Base-by-base conservation (phyloP, 2,797 vertebrate genomes). In the Eulemur coronatus region DNA sequence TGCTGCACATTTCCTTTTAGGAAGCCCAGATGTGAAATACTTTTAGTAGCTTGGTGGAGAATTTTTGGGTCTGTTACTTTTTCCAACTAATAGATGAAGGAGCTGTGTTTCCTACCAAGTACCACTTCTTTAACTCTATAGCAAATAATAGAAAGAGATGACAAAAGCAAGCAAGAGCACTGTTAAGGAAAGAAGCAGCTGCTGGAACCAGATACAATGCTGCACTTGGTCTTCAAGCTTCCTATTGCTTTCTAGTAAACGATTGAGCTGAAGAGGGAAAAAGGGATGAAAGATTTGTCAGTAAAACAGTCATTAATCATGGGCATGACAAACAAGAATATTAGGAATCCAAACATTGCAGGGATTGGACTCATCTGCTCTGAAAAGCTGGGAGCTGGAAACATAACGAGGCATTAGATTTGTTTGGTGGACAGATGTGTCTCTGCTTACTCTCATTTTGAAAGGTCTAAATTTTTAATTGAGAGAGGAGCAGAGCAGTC, bases 141-240 rank as follows among this genome's bases (percentile, higher is more conserved):
- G 93, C 75, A 98, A 94, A 98, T 98, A 99, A 88, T 99, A 98
- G 89, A 98, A 98, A 98, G 98, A 99, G 93, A 99, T 98, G 98
- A 98, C 98, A 87, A 99, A 97, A 94, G 98, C 98, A 98, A 99
- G 79, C 41, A 99, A 99, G 35, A 99, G 65, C 84, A 99, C 90
- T 63, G 99, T 98, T 98, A 99, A 95, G 89, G 98, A 98, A 22
- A 99, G 86, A 12, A 99, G 99, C 95, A 99, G 98, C 98, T 99
- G 99, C 98, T 99, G 99, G 87, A 99, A 98, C 99, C 99, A 99
- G 95, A 99, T 96, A 98, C 99, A 99, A 46, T 59, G 95, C 69
- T 99, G 99, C 98, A 99, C 97, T 98, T 99, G 99, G 98, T 99
- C 99, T 97, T 99, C 99, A 98, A 99, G 98, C 85, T 99, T 98